Base-by-base conservation (phyloP, 2,113 vertebrate species). In the Rattus rattus region DNA sequence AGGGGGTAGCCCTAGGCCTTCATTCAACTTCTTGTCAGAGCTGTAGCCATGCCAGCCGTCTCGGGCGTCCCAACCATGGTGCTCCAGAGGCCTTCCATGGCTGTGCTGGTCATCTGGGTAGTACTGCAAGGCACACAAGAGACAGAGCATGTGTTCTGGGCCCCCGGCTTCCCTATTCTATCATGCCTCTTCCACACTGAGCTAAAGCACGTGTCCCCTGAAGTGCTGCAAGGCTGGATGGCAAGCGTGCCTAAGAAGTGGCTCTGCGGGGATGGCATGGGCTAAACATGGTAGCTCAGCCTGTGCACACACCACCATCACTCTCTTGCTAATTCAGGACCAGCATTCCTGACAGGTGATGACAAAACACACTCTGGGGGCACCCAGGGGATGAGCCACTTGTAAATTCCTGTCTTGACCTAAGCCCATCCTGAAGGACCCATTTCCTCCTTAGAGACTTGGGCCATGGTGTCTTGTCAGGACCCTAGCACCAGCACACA, bases 1-100 rank as follows among this genome's bases (percentile, higher is more conserved):
- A 0, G 98, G 98, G 1, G 98, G 98, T 0, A 97, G 97, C n/a
- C 98, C 98, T 87, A 98, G 98, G 24, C 98, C 98, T 95, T 99
- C 98, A 4, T 92, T 98, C 94, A 98, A 97, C 56, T 99, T 99
- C 95, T 99, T 99, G 97, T 99, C 99, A 0, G 99, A 99, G 1
- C 99, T 97, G 0, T 98, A 99, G 83, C 98, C 98, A 0, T 98
- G 97, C 99, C 99, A 99, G 24, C 98, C 97, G 1, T 99, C 99
- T 0, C 99, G 98, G 1, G 99, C 98, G 3, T 99, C 98, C 90
- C 99, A 98, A 79, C 98, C 43, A 7, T 99, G 99, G 59, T 99
- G 98, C 6, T 99, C 99, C 0, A 98, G 98, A 0, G 96, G 97
- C 17, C 98, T 98, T 2, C 96, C 92, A 0, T 96, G 97, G 87